Evolutionary conservation across 2,888 invertebrate species (phyloP), one percentile per base, ranked within the genome.

Genomic region (Eueremaeus valkanovi): DNA sequence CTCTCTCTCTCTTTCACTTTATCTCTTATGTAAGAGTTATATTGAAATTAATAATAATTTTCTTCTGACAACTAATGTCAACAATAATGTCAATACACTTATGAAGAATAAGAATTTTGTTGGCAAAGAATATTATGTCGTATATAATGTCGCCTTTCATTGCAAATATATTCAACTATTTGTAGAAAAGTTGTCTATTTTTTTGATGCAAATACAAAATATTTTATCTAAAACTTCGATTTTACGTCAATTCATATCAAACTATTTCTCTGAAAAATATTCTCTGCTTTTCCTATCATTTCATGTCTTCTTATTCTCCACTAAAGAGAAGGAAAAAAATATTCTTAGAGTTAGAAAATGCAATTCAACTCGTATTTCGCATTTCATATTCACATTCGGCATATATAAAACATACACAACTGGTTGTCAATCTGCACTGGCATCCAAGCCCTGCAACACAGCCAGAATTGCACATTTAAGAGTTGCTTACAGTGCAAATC

Each of bases 361-460:
- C 18, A 16, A 45, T 45, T 45, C 16, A 55, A 55, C 55, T 55
- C 55, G 27, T 55, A 55, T 55, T 27, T 55, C 55, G 27, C 27
- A 55, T 55, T 55, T 55, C 55, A 55, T 55, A 55, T 55, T 55
- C 55, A 24, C 45, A 16, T 45, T n/a, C n/a, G n/a, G n/a, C n/a
- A n/a, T n/a, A n/a, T n/a, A n/a, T n/a, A n/a, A 45, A 45, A 45
- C 45, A 45, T 45, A 45, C 45, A 13, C 45, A 55, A 55, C 55
- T 55, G 55, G 24, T 27, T 55, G 55, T 55, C 55, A 55, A 27
- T 55, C 24, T 36, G 45, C 45, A 45, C 45, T 45, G 45, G 45
- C 18, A 45, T 11, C 2, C 16, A 16, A 16, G 11, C 16, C 3
- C n/a, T 21, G 6, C 27, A 18, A 45, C 9, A 55, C 16, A 21